Evolutionary conservation across 2,113 vertebrate genomes (phyloP).

Genomic region (Sitta europaea): DNA sequence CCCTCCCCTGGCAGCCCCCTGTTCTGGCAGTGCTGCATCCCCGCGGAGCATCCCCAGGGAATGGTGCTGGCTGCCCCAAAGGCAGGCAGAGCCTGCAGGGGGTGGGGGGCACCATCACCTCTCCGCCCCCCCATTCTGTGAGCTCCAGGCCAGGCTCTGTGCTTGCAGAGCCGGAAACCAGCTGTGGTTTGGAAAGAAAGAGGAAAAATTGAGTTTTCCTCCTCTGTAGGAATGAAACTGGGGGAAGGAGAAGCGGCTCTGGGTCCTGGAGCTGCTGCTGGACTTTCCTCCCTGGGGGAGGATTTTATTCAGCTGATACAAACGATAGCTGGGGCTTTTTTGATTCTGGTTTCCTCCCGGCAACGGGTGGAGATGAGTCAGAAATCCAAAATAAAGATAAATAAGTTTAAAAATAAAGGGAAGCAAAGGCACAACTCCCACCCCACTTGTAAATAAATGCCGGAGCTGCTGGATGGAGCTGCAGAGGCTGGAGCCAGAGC

Average conservation of each 20-base stretch:
- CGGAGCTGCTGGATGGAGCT: not conserved
- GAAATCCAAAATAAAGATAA: constrained; percentile 9
- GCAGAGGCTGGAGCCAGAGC: not conserved
- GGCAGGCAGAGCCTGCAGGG: not conserved
- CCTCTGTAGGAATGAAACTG: not conserved
- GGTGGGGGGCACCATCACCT: not conserved
- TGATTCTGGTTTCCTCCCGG: constrained; percentile 10
- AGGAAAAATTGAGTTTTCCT: not conserved
- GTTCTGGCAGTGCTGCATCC: not conserved
- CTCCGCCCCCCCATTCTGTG: not conserved
- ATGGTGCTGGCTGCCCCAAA: not conserved
- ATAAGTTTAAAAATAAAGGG: not conserved
- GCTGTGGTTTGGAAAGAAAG: not conserved
- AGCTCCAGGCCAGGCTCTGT: not conserved
- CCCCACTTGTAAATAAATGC: not conserved
- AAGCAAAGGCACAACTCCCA: not conserved
- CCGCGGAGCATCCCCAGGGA: not conserved
- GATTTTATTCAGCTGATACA: not conserved
- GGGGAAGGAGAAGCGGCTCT: not conserved
- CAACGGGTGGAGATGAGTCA: constrained; percentile 29
- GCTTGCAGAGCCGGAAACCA: not conserved
- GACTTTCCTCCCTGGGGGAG: not conserved
- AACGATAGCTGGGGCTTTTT: not conserved
- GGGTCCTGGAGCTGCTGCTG: not conserved
- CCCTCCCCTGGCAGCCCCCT: too few relatives aligned